Evolutionary conservation across 2,113 vertebrate genomes (phyloP).

Genomic region (Montifringilla adamsi): DNA sequence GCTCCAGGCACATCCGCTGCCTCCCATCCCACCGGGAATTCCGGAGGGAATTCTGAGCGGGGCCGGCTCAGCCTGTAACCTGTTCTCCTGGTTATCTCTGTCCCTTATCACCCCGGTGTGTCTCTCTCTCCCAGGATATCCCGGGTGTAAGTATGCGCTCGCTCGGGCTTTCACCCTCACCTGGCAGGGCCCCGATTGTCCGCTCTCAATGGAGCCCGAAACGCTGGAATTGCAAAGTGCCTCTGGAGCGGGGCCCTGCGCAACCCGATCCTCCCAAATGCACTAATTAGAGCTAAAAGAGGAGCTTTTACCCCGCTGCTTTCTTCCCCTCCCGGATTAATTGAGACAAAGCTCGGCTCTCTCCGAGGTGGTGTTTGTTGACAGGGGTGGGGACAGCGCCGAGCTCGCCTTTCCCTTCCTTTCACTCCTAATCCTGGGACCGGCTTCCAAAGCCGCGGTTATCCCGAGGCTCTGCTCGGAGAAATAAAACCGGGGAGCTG

Average conservation of each 20-base stretch:
- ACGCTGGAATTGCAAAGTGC: not conserved
- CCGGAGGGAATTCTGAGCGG: not conserved
- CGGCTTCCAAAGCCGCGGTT: not conserved
- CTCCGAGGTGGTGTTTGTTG: constrained; percentile 14
- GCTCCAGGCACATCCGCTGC: not conserved
- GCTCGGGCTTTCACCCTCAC: constrained; percentile 51
- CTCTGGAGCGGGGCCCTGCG: constrained; percentile 15
- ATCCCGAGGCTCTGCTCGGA: not conserved
- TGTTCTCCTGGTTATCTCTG: constrained; percentile 55
- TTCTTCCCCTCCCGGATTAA: not conserved
- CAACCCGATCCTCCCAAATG: constrained; percentile 31
- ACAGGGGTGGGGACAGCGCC: not conserved
- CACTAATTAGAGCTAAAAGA: constrained; percentile 62
- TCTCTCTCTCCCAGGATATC: constrained; percentile 66
- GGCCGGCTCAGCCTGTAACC: constrained; percentile 13
- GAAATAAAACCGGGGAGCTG: not conserved
- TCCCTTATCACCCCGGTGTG: constrained; percentile 11
- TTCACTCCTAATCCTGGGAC: not conserved
- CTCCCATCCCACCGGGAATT: not conserved
- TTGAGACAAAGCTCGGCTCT: constrained; percentile 41
- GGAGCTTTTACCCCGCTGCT: constrained; percentile 25
- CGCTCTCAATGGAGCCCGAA: constrained; percentile 16
- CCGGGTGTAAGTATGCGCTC: constrained; percentile 71
- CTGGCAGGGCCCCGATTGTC: constrained; percentile 49
- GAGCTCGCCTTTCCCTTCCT: not conserved